Percentiles rank a stretch among this genome's conserved stretches.
Conservation (phyloP, 1,140 invertebrate genomes). For the Mercenaria mercenaria region DNA sequence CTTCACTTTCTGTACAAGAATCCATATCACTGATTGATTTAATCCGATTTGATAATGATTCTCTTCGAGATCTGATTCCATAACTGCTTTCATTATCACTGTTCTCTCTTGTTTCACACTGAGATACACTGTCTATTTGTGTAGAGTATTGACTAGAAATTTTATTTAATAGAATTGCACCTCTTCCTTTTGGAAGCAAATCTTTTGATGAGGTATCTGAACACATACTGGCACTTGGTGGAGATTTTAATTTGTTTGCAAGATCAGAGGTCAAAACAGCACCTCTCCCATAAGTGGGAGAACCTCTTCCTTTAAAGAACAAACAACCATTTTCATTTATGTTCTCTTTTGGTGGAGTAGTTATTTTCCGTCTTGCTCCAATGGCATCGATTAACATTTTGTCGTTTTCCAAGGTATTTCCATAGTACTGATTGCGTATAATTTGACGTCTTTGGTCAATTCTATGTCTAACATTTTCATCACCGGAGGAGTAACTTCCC, state of each 20-base stretch:
- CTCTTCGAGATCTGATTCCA: background rate
- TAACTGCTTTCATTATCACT: background rate
- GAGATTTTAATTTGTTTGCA: background rate
- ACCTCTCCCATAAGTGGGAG: background rate
- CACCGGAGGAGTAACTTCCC: background rate
- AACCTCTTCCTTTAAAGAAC: background rate
- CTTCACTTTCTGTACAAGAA: slow-evolving; percentile 20
- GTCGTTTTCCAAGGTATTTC: background rate
- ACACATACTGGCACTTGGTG: background rate
- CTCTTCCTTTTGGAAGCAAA: background rate
- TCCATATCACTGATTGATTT: background rate
- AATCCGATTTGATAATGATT: background rate
- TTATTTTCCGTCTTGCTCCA: background rate
- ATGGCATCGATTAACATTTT: background rate
- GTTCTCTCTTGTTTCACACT: background rate
- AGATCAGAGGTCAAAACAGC: slow-evolving; percentile 9
- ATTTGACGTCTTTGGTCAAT: background rate
- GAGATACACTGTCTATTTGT: too few relatives aligned
- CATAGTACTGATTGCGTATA: background rate
- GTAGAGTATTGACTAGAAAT: background rate
- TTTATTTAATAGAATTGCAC: slow-evolving; percentile 1
- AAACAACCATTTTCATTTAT: background rate
- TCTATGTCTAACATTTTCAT: background rate
- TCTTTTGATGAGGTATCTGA: background rate
- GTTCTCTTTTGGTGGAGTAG: background rate